Conservation (phyloP, 2,888 invertebrate genomes). For the Drosophila differens region DNA sequence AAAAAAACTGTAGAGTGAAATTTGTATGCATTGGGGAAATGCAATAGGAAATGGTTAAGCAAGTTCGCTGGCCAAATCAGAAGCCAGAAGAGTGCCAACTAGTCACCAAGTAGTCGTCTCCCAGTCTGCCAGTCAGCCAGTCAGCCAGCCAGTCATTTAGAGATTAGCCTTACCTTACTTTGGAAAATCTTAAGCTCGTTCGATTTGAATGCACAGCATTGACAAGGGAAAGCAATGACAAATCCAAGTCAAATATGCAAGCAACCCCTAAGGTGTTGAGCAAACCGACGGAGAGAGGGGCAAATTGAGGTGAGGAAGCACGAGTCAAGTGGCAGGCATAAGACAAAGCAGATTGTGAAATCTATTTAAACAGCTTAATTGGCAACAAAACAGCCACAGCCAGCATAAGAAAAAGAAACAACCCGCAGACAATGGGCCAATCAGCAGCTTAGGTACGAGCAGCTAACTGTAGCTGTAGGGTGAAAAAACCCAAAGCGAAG, state of each 20-base stretch:
- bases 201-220: slow-evolving; percentile 62
- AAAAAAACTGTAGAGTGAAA: too few relatives aligned
- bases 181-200: slow-evolving; percentile 74
- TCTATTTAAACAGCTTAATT: slow-evolving; percentile 80
- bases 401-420: slow-evolving; percentile 24
- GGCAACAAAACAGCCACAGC: slow-evolving; percentile 51
- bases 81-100: slow-evolving; percentile 68
- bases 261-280: slow-evolving; percentile 35
- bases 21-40: slow-evolving; percentile 6
- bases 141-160: slow-evolving; percentile 26
- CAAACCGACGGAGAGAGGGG: neutral
- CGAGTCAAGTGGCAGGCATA: slow-evolving; percentile 58
- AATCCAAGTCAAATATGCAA: slow-evolving; percentile 82
- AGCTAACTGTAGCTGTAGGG: slow-evolving; percentile 36
- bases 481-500: slow-evolving; percentile 45
- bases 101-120: slow-evolving; percentile 34
- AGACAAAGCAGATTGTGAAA: slow-evolving; percentile 66
- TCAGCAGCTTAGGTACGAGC: slow-evolving; percentile 51
- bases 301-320: slow-evolving; percentile 9
- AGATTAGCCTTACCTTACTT: slow-evolving; percentile 67
- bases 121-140: slow-evolving; percentile 21
- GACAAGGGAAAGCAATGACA: slow-evolving; percentile 67
- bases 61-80: slow-evolving; percentile 76
- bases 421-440: slow-evolving; percentile 59
- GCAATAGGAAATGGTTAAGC: slow-evolving; percentile 40